Conservation (phyloP, 1,140 invertebrate genomes). For the Onthophagus taurus region DNA sequence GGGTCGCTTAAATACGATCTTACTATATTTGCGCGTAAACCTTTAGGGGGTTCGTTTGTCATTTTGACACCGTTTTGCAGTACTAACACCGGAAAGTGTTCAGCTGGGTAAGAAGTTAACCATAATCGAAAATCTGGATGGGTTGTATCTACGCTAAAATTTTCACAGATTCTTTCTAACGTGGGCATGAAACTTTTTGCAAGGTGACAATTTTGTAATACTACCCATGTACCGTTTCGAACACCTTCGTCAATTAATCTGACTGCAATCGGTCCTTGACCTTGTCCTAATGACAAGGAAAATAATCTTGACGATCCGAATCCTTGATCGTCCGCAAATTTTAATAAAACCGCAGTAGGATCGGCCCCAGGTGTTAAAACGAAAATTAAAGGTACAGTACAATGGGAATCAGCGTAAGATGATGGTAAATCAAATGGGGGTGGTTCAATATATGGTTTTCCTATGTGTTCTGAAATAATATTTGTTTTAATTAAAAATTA, state of each 20-base stretch:
- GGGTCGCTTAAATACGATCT: conserved; percentile 81
- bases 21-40: conserved; percentile 62
- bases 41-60: conserved; percentile 89
- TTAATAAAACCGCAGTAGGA: conserved; percentile 73
- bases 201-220: conserved; percentile 92
- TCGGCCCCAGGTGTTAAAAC: conserved; percentile 87
- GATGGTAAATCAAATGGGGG: conserved; percentile 81
- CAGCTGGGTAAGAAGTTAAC: conserved; percentile 87
- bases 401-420: conserved; percentile 76
- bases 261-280: conserved; percentile 84
- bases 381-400: conserved; percentile 79
- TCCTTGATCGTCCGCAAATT: conserved; percentile 90
- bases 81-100: conserved; percentile 85
- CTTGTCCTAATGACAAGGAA: conserved; percentile 88
- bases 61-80: conserved; percentile 93
- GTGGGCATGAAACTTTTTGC: conserved; percentile 89
- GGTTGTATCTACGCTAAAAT: conserved; percentile 62
- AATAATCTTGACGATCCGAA: conserved; percentile 73
- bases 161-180: conserved; percentile 75
- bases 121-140: conserved; percentile 87
- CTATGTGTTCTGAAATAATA: conserved; percentile 51
- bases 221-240: conserved; percentile 78
- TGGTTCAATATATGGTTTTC: conserved; percentile 71
- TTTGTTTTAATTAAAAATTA: no score
- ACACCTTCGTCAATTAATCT: conserved; percentile 79